These are phyloP conservation scores for Apistogramma diplotaenia DNA, from an alignment of 2,113 vertebrate species.

Conservation along the genomic window DNA sequence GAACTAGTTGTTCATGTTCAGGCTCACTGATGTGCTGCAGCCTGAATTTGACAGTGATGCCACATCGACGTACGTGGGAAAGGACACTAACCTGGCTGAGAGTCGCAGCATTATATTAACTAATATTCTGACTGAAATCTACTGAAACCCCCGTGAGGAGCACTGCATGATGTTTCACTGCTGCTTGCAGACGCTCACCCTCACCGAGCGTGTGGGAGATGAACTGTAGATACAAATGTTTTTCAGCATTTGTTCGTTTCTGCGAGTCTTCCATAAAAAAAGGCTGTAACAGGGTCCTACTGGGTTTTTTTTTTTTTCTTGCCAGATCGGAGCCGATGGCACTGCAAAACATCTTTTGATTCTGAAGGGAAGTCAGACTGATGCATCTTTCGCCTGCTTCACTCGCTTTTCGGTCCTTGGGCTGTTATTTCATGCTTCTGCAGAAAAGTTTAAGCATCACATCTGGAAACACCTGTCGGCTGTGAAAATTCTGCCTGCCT, in stretches of 20 bases:
- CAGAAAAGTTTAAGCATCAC: background rate
- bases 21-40: no score
- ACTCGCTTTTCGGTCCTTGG: background rate
- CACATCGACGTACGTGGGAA: background rate
- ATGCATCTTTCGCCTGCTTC: background rate
- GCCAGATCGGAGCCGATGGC: background rate
- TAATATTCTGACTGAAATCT: background rate
- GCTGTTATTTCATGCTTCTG: background rate
- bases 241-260: background rate
- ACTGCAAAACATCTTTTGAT: background rate
- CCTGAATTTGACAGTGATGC: background rate
- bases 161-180: background rate
- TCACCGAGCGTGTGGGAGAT: background rate
- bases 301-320: background rate
- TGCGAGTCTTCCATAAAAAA: background rate
- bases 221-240: background rate
- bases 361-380: background rate
- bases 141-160: background rate
- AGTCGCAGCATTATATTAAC: background rate
- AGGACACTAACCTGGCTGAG: background rate
- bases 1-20: background rate
- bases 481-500: background rate
- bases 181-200: background rate
- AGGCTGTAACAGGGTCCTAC: fast-evolving
- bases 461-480: background rate